Percentiles rank a stretch among this genome's conserved stretches.
Evolutionary conservation across 2,113 vertebrate species (phyloP).

Genomic region (Toxotes chatareus): DNA sequence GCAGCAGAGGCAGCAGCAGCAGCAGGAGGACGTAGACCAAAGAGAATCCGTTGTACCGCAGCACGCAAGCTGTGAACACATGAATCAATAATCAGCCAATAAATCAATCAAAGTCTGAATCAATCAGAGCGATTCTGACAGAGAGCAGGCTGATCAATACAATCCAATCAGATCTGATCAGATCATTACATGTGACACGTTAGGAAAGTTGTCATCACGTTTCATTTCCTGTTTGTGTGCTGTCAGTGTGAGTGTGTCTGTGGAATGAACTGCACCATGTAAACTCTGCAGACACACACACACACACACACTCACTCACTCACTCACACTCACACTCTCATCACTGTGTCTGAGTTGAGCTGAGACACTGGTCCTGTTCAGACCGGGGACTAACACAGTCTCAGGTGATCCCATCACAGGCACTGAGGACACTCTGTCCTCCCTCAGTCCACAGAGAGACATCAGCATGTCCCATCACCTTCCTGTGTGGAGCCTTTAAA

Average conservation of each 20-base stretch:
- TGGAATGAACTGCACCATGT: background rate
- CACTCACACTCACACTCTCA: no score
- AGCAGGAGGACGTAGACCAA: conserved; percentile 96
- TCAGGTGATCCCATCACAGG: no score
- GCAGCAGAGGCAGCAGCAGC: conserved; percentile 93
- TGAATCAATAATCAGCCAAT: background rate
- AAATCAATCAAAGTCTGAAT: background rate
- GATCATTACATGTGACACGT: background rate
- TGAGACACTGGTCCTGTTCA: no score
- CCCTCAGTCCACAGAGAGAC: no score
- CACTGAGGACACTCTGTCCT: no score
- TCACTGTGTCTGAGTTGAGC: no score
- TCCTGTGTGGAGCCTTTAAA: background rate
- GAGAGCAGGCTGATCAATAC: background rate
- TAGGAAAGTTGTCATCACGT: no score
- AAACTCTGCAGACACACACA: background rate
- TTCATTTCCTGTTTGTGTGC: no score
- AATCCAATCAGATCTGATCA: background rate
- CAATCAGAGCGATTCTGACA: background rate
- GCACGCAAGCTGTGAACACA: conserved; percentile 87
- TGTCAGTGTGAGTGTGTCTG: background rate
- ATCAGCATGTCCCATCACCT: background rate
- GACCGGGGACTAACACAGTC: no score
- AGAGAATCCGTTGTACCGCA: conserved; percentile 94
- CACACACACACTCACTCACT: no score